Percentiles rank a stretch among this genome's conserved stretches.
Conservation (phyloP, 2,888 invertebrate species). For the Blastobasis adustella region DNA sequence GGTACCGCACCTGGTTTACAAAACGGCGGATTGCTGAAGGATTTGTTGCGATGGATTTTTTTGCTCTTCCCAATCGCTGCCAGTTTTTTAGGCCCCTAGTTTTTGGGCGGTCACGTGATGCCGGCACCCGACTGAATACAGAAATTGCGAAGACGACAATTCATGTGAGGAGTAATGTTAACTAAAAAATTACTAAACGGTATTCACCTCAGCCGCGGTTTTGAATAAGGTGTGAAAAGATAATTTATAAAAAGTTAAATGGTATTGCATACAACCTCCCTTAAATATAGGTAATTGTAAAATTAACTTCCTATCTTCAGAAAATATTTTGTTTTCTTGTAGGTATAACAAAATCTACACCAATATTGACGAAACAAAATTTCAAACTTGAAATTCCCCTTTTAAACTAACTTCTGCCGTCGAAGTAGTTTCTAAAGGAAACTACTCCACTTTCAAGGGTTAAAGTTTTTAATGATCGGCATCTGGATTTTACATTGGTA, state of each 20-base stretch:
- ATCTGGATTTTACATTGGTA: constrained; percentile 1
- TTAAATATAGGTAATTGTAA: not conserved
- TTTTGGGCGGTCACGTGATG: not conserved
- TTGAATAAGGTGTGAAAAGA: not conserved
- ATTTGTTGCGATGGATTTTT: constrained; percentile 20
- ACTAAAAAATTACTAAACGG: not conserved
- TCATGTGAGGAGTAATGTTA: not conserved
- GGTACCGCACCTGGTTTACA: constrained; percentile 24
- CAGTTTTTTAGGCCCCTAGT: not conserved
- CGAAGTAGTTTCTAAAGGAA: not conserved
- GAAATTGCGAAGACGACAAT: not conserved
- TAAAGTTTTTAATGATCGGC: constrained; percentile 29
- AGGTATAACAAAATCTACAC: not conserved
- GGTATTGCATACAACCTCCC: not conserved
- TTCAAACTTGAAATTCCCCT: not conserved
- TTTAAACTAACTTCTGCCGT: too few relatives aligned
- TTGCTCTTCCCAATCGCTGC: not conserved
- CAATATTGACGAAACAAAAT: not conserved
- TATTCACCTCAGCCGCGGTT: too few relatives aligned
- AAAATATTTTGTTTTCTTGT: not conserved
- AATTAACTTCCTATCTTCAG: not conserved
- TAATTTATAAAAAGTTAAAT: not conserved
- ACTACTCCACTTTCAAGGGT: constrained; percentile 8
- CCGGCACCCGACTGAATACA: not conserved
- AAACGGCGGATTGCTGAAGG: constrained; percentile 33